Evolutionary conservation across 2,797 vertebrate species (phyloP), one percentile per base, ranked within the genome.

Genomic region (Platyrinchus mystaceus): DNA sequence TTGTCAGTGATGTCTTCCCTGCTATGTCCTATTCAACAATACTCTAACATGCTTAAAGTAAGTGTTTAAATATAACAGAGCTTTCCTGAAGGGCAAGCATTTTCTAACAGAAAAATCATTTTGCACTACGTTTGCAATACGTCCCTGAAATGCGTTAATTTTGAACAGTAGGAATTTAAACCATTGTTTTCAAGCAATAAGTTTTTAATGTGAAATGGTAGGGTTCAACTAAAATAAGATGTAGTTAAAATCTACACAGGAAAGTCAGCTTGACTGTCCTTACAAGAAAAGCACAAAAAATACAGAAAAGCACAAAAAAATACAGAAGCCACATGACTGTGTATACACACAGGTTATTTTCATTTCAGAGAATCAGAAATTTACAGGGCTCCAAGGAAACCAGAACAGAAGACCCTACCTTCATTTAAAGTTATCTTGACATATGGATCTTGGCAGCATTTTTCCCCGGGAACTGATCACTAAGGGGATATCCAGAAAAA

Each of bases 1-100:
- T 94, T 26, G 93, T 97, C 95, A 97, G 95, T 96, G 59, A 59
- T 4, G 43, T 62, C 60, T 94, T 87, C 32, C 63, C 53, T 56
- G 9, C 49, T 23, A 28, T 4, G 26, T n/a, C 22, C 39, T 41
- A 68, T 20, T 34, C 50, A 67, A 89, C 73, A 91, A 74, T 6
- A 94, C 14, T 70, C 52, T 3, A 80, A 67, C 53, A 85, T 50
- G 56, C 86, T 90, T 15, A 49, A 58, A 95, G 36, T 50, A 37
- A 55, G 14, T 59, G 16, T 56, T 81, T 49, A 52, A 77, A 78
- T 23, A n/a, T 34, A 76, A 55, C 12, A 86, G 60, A 32, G 52
- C 32, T 43, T 81, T 79, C 34, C 56, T 62, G 58, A 68, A 49
- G 32, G 11, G 14, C 23, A 86, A 75, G 27, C 15, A 79, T 74